Evolutionary conservation across 2,888 invertebrate genomes (phyloP), one percentile per base, ranked within the genome.

Genomic region (Cryptophagus acutangulus): DNA sequence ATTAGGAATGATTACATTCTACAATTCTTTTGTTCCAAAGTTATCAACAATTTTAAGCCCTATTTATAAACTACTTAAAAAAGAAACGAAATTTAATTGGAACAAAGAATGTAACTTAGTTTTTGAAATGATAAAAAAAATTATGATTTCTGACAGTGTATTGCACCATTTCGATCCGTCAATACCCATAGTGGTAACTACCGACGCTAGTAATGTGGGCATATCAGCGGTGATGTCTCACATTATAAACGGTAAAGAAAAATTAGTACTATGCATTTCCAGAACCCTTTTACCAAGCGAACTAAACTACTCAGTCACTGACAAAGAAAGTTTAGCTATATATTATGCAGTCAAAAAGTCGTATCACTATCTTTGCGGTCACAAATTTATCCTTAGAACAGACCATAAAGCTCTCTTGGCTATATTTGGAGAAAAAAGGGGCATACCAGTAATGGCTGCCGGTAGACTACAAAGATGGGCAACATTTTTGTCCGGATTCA

Each of bases 81-180:
- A 38, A 16, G 33, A 30, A 17, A 20, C 12, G 17, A 30, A 29
- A 12, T 37, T 29, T 9, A 28, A 9, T 2, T 29, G 28, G 57
- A 81, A 81, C 6, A 12, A 16, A 4, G 17, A 17, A 12, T 37
- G 28, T 24, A 9, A 15, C 6, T 12, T 9, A 8, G 15, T 16
- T 2, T 36, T 26, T 5, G 9, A 2, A 10, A n/a, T 2, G n/a
- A 13, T 26, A 14, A 36, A 36, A 15, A 2, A 9, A 10, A 8
- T 40, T 3, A 28, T 47, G 18, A n/a, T 33, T 2, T 33, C 45
- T 1, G 43, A 38, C 5, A 25, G 15, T 26, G 26, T 36, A 8
- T 9, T 26, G 2, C 15, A 26, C 6, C 36, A 36, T 36, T 36
- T 16, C 24, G 12, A 36, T 18, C 36, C 36, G 9, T 15, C 16